Conservation (phyloP, 1,140 invertebrate species). For the Luehdorfia chinensis region DNA sequence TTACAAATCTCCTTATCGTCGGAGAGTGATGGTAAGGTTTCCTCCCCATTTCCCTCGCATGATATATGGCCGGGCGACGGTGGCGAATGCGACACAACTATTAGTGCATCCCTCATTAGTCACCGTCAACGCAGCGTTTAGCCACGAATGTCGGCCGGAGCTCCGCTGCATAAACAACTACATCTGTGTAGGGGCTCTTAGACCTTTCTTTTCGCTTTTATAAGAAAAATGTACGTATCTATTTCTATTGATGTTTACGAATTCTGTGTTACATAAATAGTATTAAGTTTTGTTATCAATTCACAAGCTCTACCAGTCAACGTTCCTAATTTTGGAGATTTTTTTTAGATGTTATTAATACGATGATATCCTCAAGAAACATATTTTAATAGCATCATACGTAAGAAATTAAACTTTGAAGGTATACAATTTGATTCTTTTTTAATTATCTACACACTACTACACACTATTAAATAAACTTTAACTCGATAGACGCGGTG, state of each 20-base stretch:
- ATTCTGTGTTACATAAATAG: background rate
- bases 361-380: background rate
- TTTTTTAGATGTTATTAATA: too few species aligned
- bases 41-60: constrained; percentile 67
- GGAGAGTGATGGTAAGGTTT: constrained; percentile 60
- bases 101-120: constrained; percentile 76
- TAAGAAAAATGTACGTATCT: background rate
- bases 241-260: background rate
- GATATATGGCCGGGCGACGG: constrained; percentile 52
- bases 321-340: too few species aligned
- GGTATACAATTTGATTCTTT: too few species aligned
- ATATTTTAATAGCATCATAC: too few species aligned
- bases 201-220: background rate
- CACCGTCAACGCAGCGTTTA: constrained; percentile 65
- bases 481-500: too few species aligned
- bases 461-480: too few species aligned
- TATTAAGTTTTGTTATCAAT: too few species aligned
- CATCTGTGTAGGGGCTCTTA: constrained; percentile 33
- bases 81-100: constrained; percentile 66
- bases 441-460: too few species aligned
- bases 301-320: too few species aligned
- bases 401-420: too few species aligned
- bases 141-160: constrained; percentile 31
- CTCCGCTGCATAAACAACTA: constrained; percentile 58
- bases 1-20: constrained; percentile 22